Percentiles rank a stretch among this genome's conserved stretches.
Evolutionary conservation across 2,113 vertebrate species (phyloP).

Genomic region (Emydura subglobosa): DNA sequence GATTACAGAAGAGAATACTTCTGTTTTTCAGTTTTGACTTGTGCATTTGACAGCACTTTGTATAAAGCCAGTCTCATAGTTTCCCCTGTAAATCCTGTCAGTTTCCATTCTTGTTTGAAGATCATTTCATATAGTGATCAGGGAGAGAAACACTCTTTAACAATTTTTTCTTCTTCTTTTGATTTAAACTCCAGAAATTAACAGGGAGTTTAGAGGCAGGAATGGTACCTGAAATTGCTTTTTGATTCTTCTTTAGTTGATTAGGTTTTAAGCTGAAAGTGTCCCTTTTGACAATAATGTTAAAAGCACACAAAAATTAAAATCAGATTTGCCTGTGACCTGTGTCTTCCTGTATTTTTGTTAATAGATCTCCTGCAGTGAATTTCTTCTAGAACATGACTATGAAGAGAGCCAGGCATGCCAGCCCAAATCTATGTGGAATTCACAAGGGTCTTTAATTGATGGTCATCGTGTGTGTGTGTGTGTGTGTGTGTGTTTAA

Average conservation of each 20-base stretch:
- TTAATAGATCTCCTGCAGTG: not conserved
- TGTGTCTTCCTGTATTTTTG: not conserved
- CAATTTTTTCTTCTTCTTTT: not conserved
- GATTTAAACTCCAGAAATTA: not conserved
- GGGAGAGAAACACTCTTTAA: not conserved
- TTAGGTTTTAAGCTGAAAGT: not conserved
- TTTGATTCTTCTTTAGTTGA: not conserved
- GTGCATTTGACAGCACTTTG: not conserved
- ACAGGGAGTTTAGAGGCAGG: not conserved
- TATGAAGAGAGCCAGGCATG: not conserved
- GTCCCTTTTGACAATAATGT: slow-evolving; percentile 2
- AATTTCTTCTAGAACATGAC: not conserved
- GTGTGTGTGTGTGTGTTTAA: slow-evolving; percentile 14
- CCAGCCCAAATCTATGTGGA: not conserved
- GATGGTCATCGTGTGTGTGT: not conserved
- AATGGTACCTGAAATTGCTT: not conserved
- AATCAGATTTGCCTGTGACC: not conserved
- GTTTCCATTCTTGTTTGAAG: not conserved
- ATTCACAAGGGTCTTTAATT: not conserved
- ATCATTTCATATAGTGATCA: not conserved
- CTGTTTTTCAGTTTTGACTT: not conserved
- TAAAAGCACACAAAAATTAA: not conserved
- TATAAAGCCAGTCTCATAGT: not conserved
- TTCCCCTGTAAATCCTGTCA: not conserved
- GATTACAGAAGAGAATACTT: not conserved